Conservation (phyloP, 2,113 vertebrate species). For the Myiozetetes cayanensis region DNA sequence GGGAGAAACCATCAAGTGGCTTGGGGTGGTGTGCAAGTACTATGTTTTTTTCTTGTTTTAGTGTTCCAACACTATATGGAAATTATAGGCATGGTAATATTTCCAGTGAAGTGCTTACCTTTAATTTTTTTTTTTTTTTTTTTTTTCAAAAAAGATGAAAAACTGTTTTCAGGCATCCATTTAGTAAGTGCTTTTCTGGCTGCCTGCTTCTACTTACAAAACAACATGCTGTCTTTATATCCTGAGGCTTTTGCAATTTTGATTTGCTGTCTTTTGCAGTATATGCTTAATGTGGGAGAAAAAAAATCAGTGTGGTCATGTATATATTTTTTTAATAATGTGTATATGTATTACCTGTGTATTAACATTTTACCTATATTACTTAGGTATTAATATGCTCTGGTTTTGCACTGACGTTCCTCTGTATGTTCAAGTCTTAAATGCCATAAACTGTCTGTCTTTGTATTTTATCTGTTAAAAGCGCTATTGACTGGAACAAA, state of each 20-base stretch:
- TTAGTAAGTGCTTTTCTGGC: constrained; percentile 39
- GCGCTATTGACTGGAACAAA: neutral
- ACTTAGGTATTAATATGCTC: neutral
- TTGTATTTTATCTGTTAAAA: neutral
- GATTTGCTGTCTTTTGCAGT: neutral
- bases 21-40: neutral
- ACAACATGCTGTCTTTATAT: neutral
- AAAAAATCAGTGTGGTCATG: neutral
- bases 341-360: neutral
- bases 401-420: constrained; percentile 37
- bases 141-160: neutral
- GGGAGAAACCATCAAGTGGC: neutral
- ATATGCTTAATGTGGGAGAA: neutral
- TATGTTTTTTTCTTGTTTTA: neutral
- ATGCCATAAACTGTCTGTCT: neutral
- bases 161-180: constrained; percentile 38
- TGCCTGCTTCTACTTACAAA: neutral
- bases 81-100: neutral
- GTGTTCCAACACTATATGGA: neutral
- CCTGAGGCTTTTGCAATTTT: constrained; percentile 25
- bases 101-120: neutral
- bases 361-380: neutral
- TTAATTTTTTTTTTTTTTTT: neutral
- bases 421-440: neutral
- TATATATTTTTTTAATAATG: neutral